Evolutionary conservation across 53 echinoderm and acorn worm species (phyloP).

Genomic region (Zoroaster sp.): DNA sequence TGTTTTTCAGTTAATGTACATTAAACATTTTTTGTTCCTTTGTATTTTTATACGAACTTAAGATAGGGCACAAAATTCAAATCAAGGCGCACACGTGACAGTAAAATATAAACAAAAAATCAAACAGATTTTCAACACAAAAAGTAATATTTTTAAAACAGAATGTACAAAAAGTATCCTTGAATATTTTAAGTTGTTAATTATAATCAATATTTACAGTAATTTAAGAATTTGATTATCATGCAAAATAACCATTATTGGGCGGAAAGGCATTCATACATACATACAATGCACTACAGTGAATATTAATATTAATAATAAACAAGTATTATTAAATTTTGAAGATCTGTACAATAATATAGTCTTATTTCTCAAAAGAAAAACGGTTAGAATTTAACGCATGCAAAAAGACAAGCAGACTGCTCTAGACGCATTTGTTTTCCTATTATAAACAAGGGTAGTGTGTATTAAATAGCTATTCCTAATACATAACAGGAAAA

Average conservation of each 20-base stretch:
- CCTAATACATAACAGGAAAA: too few relatives aligned
- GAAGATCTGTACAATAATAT: slow-evolving; percentile 25
- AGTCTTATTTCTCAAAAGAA: background rate
- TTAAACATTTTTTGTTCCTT: too few relatives aligned
- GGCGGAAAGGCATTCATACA: slow-evolving; percentile 51
- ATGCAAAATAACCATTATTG: slow-evolving; percentile 32
- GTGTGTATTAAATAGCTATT: too few relatives aligned
- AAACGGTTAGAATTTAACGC: background rate
- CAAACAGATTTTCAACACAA: slow-evolving; percentile 8
- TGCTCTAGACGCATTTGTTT: too few relatives aligned
- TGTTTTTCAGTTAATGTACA: too few relatives aligned
- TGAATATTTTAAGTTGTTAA: slow-evolving; percentile 8
- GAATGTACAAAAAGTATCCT: slow-evolving; percentile 38
- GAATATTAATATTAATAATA: slow-evolving; percentile 13
- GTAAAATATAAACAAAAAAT: background rate
- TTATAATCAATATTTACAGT: slow-evolving; percentile 47
- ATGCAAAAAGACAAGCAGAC: slow-evolving; percentile 30
- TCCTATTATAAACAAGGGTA: background rate
- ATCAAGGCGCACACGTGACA: slow-evolving; percentile 7
- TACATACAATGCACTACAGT: background rate
- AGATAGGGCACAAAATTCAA: background rate
- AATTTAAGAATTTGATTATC: slow-evolving; percentile 32
- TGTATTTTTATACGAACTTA: too few relatives aligned
- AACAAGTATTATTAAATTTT: slow-evolving; percentile 16
- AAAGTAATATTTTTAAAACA: background rate